These are phyloP conservation scores for Apis mellifera DNA, from an alignment of 1,140 invertebrate genomes.

Conservation along the genomic window DNA sequence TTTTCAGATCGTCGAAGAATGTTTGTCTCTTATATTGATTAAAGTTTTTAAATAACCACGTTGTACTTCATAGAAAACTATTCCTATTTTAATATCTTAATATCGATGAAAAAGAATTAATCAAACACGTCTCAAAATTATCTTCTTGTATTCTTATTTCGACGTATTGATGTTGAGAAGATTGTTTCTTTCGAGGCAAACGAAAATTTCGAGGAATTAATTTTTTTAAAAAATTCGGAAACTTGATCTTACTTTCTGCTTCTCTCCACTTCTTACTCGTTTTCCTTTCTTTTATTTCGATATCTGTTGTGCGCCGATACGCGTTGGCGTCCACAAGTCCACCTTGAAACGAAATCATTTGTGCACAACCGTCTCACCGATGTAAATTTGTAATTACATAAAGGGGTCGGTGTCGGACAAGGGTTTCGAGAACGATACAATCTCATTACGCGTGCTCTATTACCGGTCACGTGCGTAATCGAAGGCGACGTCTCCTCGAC, in stretches of 20 bases:
- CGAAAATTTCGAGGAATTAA: no score
- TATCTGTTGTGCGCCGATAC: background rate
- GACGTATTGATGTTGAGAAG: no score
- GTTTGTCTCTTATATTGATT: no score
- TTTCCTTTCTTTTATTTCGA: background rate
- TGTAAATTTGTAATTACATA: slow-evolving; percentile 14
- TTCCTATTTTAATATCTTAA: background rate
- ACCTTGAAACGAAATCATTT: background rate
- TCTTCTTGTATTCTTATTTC: no score
- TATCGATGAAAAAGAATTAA: no score
- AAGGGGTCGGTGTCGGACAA: slow-evolving; percentile 8
- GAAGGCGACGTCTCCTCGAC: background rate
- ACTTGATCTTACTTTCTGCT: background rate
- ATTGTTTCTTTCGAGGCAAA: no score
- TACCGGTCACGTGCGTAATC: slow-evolving; percentile 23
- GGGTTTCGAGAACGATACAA: slow-evolving; percentile 24
- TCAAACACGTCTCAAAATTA: no score
- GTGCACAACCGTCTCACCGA: background rate
- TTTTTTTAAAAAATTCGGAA: no score
- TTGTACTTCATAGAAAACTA: background rate
- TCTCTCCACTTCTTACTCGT: background rate
- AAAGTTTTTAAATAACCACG: no score
- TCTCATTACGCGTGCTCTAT: slow-evolving; percentile 33
- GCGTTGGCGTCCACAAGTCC: background rate
- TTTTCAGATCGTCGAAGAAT: background rate